Evolutionary conservation across 2,888 invertebrate genomes (phyloP), one percentile per base, ranked within the genome.

Genomic region (Pocota personata): DNA sequence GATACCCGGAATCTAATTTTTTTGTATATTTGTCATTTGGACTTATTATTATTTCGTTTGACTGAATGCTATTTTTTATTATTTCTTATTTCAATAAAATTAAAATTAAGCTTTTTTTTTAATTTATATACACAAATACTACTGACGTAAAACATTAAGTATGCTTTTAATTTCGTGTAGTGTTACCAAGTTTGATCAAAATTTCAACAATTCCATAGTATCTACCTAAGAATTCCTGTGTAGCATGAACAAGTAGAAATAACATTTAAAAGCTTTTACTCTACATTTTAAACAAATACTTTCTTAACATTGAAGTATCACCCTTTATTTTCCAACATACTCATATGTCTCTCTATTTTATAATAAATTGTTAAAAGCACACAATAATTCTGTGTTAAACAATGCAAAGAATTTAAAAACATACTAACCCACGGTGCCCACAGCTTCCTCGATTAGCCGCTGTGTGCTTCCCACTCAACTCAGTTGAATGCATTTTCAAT

Each of bases 341-440:
- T 52, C 14, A 30, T 50, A 2, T 12, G 1, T 3, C 1, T 2
- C 30, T 16, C 55, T 55, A 7, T 55, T 55, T 55, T 16, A 55
- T 55, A 14, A 32, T 55, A 55, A 55, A 30, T 55, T 30, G 14
- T 32, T 55, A 55, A 32, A 55, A 55, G 21, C 30, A 30, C 4
- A 8, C 1, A 32, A 16, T 16, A 55, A 12, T 27, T 55, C 32
- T 6, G 8, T 16, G 27, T 55, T 32, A 14, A 52, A 32, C 52
- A 52, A 55, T 55, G 14, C 16, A 32, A 16, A 16, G 55, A 55
- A 55, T 55, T 55, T 55, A 16, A 14, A 30, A 55, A 55, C 55
- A n/a, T 32, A 32, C 16, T 55, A 32, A 21, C 12, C 48, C 48
- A 48, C 48, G 12, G 21, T 21, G 48, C 48, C 48, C 48, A 48